phyloP scores from a whole-genome alignment of 1,140 invertebrate genomes.

The Choristoneura fumiferana region DNA sequence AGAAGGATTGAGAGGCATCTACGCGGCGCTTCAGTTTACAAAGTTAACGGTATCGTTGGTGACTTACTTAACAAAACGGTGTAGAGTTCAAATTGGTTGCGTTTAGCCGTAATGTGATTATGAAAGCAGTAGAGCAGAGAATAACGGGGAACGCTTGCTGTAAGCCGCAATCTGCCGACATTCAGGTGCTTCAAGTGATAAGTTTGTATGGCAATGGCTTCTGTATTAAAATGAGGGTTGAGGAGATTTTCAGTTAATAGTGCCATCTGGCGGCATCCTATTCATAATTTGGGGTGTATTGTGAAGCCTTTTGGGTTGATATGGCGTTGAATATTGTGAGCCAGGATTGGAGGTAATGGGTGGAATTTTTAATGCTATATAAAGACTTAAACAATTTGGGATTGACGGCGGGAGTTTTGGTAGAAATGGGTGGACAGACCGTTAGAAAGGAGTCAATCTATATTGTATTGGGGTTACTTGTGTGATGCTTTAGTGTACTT shows the following conservation, averaged over 20 bases:
- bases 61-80: not conserved
- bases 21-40: not conserved
- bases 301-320: no score
- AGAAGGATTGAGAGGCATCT: not conserved
- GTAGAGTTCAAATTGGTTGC: conserved; percentile 16
- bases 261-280: not conserved
- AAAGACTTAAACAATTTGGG: no score
- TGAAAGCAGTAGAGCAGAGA: conserved; percentile 19
- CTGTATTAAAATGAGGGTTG: conserved; percentile 9
- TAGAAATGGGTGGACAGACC: no score
- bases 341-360: no score
- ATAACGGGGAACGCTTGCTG: conserved; percentile 50
- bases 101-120: not conserved
- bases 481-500: no score
- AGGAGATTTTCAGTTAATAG: not conserved
- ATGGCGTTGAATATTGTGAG: no score
- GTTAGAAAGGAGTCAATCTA: no score
- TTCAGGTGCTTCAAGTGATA: conserved; percentile 53
- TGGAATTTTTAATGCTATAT: no score
- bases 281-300: not conserved
- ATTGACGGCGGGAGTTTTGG: no score
- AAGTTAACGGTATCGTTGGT: not conserved
- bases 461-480: no score
- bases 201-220: conserved; percentile 43
- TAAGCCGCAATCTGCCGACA: conserved; percentile 69